A percentile compares a stretch with the other conserved stretches of the same genome.
phyloP scores from a whole-genome alignment of 1,140 invertebrate genomes.

The Matsumurasca onukii region DNA sequence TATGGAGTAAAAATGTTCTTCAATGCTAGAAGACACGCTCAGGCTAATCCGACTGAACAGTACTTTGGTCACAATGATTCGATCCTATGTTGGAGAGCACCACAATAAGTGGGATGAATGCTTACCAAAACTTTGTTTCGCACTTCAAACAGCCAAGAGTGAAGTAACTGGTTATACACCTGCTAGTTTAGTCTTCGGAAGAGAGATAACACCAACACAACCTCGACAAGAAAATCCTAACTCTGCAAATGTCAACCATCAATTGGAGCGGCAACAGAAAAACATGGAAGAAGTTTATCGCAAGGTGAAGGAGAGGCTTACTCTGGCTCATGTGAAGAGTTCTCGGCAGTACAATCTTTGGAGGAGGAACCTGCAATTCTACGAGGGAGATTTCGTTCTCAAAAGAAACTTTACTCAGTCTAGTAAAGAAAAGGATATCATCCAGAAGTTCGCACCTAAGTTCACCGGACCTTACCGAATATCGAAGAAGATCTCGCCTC shows the following conservation, averaged over 20 bases:
- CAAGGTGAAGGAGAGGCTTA: neutral
- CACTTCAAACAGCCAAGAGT: neutral
- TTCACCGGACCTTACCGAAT: constrained; percentile 33
- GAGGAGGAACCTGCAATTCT: neutral
- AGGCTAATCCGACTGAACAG: constrained; percentile 15
- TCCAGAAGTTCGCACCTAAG: constrained; percentile 32
- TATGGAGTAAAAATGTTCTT: neutral
- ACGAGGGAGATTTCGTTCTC: constrained; percentile 27
- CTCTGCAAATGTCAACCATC: neutral
- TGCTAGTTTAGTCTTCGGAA: neutral
- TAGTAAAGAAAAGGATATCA: constrained; percentile 3
- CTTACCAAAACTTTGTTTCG: neutral
- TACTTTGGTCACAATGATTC: neutral
- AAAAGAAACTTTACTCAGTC: constrained; percentile 30
- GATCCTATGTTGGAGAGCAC: neutral
- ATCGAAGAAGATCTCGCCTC: neutral
- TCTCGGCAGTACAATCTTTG: neutral
- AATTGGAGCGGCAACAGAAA: neutral
- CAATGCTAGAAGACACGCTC: constrained; percentile 5
- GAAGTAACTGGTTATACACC: neutral
- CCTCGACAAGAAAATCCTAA: neutral
- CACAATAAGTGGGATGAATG: neutral
- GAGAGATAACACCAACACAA: neutral
- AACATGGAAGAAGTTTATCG: neutral
- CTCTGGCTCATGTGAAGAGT: neutral